Base-by-base conservation (phyloP, 2,797 vertebrate genomes). In the Sebastes iracundus region DNA sequence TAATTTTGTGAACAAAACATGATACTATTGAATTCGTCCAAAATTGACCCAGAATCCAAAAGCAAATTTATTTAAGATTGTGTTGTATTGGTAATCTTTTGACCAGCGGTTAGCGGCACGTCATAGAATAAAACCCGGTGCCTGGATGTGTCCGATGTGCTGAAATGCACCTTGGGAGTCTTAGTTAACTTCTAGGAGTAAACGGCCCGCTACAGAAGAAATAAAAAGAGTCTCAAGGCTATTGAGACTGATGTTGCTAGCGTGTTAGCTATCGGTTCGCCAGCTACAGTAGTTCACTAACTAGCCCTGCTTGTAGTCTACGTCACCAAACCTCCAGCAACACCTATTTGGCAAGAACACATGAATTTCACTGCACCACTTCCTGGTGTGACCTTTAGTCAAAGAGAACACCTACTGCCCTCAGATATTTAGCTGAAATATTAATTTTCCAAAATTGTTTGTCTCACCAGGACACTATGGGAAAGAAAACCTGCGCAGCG, bases 401-500 rank as follows among this genome's bases (percentile, higher is more conserved):
- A 55, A 64, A 72, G 12, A 78, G 2, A 60, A 10, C 28, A 35
- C 3, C 22, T 3, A 7, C n/a, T n/a, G 46, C 18, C 4, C 5
- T 46, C 6, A 53, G 28, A 53, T 32, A 25, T 23, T n/a, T 18
- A 38, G 18, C 76, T 67, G 16, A 68, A 30, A 28, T 62, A 28
- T 18, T 61, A 0, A 52, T 38, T 35, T 52, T 30, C 30, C 5
- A 1, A 8, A 6, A 8, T 38, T 20, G 11, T 63, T 42, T 77
- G 2, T 85, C 58, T 69, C 59, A 1, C 7, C 82, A 94, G 94
- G 92, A 3, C 97, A 97, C 93, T 98, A 99, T 83, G 96, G 96
- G n/a, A 99, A 98, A 91, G 98, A 99, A 84, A 95, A 94, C 87
- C 94, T 98, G 85, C 97, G 97, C 82, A 95, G 96, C 2, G 98